Evolutionary conservation across 2,888 invertebrate genomes (phyloP), one percentile per base, ranked within the genome.

Genomic region (Aromia moschata): DNA sequence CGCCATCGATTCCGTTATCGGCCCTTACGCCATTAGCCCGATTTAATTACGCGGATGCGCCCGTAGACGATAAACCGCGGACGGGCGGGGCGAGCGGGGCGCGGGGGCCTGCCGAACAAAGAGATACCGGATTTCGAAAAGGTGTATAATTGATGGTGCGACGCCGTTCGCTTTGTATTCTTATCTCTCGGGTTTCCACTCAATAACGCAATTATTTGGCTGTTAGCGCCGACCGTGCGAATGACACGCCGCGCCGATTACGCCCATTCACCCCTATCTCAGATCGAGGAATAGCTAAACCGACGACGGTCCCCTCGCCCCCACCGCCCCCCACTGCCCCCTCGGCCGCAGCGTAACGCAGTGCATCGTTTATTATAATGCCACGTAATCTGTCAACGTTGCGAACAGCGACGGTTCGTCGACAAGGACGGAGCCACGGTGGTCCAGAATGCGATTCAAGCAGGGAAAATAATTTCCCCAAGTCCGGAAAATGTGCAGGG

Each of bases 151-250:
- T 70, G 69, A 70, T 71, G 71, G 70, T 60, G 54, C 56, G 52
- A 64, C 57, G 59, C 56, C 61, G 44, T 33, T 41, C 44, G 60
- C 60, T 53, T 65, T 65, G 65, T 69, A 70, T 69, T 74, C 79
- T 79, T 79, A 79, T 79, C 79, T 71, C 68, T 54, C 71, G 64
- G 75, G 72, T 79, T 79, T 78, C 77, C 79, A 75, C 77, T 77
- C 78, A 79, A 79, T 79, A 79, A 78, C 76, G 74, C 79, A 79
- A 79, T 79, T 78, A 76, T 67, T 70, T 69, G 69, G 70, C 75
- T 71, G 72, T 75, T 76, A 75, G 68, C 72, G 66, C 62, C 59
- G 63, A 56, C 68, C 66, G 70, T 72, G 72, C 68, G 65, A 68
- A 71, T 70, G 73, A 72, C 72, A 70, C 65, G 67, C 69, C 52